Evolutionary conservation across 2,113 vertebrate genomes (phyloP).

Genomic region (Hippocampus comes): DNA sequence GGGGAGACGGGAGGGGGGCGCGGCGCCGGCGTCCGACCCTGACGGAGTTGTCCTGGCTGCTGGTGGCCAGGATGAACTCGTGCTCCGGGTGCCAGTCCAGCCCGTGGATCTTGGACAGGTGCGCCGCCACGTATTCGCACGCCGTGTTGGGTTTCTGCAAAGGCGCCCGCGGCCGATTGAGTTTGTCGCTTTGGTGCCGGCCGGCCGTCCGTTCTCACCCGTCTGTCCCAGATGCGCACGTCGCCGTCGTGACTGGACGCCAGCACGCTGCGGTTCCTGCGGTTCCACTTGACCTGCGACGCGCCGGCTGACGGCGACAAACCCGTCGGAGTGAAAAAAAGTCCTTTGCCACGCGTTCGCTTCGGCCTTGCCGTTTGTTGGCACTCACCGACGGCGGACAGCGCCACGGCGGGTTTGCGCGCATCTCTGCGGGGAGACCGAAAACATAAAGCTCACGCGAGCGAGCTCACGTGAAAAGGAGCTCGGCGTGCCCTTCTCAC

Average conservation of each 20-base stretch:
- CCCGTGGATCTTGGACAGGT: slow-evolving; percentile 96
- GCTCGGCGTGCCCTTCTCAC: slow-evolving; percentile 34
- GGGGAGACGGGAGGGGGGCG: too few species aligned
- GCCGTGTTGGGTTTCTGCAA: slow-evolving; percentile 92
- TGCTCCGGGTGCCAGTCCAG: slow-evolving; percentile 97
- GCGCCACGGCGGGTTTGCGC: slow-evolving; percentile 84
- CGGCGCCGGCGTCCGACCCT: slow-evolving; percentile 72
- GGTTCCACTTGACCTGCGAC: slow-evolving; percentile 98
- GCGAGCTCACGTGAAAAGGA: background rate
- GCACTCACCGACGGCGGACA: slow-evolving; percentile 92
- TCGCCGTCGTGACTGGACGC: slow-evolving; percentile 97
- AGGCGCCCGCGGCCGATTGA: background rate
- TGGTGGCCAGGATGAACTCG: slow-evolving; percentile 89
- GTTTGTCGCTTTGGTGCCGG: background rate
- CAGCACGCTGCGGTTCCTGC: slow-evolving; percentile 83
- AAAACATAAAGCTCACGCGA: too few species aligned
- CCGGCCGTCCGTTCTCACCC: slow-evolving; percentile 73
- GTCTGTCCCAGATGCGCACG: slow-evolving; percentile 94
- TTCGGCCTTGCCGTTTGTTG: background rate
- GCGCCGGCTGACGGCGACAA: slow-evolving; percentile 81
- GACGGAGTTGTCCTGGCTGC: slow-evolving; percentile 98
- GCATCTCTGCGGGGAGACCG: slow-evolving; percentile 80
- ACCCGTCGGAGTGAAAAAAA: background rate
- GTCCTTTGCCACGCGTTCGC: too few species aligned
- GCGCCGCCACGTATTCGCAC: slow-evolving; percentile 92